Evolutionary conservation across 2,797 vertebrate species (phyloP), one percentile per base, ranked within the genome.

Genomic region (Micrastur ruficollis): DNA sequence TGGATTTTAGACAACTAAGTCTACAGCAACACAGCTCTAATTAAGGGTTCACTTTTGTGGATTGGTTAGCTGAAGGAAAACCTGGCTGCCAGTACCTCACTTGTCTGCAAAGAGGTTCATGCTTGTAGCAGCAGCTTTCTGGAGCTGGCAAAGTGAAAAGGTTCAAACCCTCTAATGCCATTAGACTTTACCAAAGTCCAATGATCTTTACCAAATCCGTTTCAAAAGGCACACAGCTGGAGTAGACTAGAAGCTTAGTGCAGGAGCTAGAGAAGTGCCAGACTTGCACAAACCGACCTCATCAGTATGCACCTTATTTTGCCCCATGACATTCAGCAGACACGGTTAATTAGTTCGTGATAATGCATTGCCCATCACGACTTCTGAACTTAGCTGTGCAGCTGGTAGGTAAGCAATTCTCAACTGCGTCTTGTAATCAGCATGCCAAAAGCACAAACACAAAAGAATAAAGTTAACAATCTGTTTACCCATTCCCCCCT

Each of bases 401-500:
- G 92, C 85, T 89, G 81, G 91, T 7, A 91, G 88, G 95, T 94
- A 83, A 90, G 78, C 58, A 3, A 50, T 31, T 89, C 88, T 29
- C 38, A 14, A 38, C 55, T 16, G 38, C 4, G 67, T 52, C 79
- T 40, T 55, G 53, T 15, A 90, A 83, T 44, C 86, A 58, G 52
- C 44, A 40, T 14, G 67, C 89, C 73, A 53, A 62, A 55, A 80
- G 79, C 91, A 94, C 66, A 73, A 93, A 71, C 59, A 94, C 65
- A 90, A 86, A 85, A 93, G 88, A 91, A 73, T 46, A 25, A 81
- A 90, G 81, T 85, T 80, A 74, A 73, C 82, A 90, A 56, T 55
- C 72, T 90, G 76, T 75, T 83, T 80, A 59, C 76, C 72, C 52
- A 3, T 32, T 90, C 44, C 58, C 46, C 65, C 31, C n/a, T 56